These are phyloP conservation scores for Brachionus rotundiformis DNA, from an alignment of 1,140 invertebrate species.

Conservation along the genomic window DNA sequence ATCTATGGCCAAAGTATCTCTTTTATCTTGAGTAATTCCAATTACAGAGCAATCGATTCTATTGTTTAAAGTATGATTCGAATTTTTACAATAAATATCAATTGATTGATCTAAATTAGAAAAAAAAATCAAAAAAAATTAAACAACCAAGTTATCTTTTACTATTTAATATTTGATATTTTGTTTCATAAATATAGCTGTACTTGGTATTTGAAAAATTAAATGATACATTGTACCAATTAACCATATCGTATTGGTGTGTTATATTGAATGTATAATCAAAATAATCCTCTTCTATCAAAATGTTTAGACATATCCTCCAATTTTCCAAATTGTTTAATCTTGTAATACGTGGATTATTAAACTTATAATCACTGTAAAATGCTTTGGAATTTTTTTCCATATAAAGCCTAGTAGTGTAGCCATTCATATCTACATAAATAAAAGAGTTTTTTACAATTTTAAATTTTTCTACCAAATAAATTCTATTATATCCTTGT, in stretches of 20 bases:
- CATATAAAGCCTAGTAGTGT: neutral
- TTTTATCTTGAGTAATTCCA: neutral
- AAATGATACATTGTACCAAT: neutral
- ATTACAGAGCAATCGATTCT: neutral
- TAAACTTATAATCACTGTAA: constrained; percentile 4
- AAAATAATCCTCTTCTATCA: constrained; percentile 16
- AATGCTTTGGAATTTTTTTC: neutral
- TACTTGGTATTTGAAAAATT: neutral
- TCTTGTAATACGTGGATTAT: neutral
- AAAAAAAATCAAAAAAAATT: neutral
- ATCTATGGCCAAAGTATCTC: neutral
- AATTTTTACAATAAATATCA: neutral
- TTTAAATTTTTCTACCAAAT: neutral
- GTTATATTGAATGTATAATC: constrained; percentile 11
- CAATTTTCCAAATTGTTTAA: neutral
- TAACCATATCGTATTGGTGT: neutral
- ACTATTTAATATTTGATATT: neutral
- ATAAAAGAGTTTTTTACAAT: neutral
- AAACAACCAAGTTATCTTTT: neutral
- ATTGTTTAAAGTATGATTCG: constrained; percentile 9
- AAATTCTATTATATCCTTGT: constrained; percentile 6
- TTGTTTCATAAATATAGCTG: neutral
- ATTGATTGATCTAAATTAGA: neutral
- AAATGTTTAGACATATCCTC: neutral
- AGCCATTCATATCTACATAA: neutral